These are phyloP conservation scores for Stenotaenia linearis DNA, from an alignment of 2,888 invertebrate species.

Conservation along the genomic window DNA sequence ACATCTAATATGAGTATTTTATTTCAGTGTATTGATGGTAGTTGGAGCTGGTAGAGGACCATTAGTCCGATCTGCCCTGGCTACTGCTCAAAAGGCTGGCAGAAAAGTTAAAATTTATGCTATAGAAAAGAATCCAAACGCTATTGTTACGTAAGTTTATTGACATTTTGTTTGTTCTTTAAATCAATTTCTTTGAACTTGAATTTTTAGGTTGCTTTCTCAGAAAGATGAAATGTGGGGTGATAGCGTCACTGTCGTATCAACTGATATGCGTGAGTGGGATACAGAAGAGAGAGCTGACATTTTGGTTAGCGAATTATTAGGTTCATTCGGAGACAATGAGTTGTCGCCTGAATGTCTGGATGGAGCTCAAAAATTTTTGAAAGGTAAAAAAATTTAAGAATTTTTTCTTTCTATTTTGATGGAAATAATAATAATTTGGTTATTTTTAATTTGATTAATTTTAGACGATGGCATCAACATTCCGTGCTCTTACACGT, in stretches of 20 bases:
- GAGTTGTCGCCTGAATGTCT: conserved; percentile 97
- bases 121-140: conserved; percentile 97
- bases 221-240: conserved; percentile 64
- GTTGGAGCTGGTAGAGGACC: conserved; percentile 95
- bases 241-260: conserved; percentile 65
- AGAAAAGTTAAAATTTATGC: conserved; percentile 78
- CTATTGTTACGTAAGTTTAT: conserved; percentile 64
- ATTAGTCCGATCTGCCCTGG: conserved; percentile 78
- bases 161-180: neutral
- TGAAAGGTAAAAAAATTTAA: conserved; percentile 55
- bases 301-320: conserved; percentile 88
- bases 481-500: conserved; percentile 83
- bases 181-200: neutral
- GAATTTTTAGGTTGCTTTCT: neutral
- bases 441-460: conserved; percentile 27
- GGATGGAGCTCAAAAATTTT: conserved; percentile 82
- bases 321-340: conserved; percentile 98
- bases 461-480: conserved; percentile 72
- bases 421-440: too few species aligned
- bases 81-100: conserved; percentile 66
- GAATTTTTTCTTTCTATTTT: neutral
- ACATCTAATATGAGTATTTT: neutral
- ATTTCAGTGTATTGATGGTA: conserved; percentile 65
- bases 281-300: conserved; percentile 80
- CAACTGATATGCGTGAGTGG: conserved; percentile 81